Evolutionary conservation across 1,140 invertebrate species (phyloP).

Genomic region (Bombus haemorrhoidalis): DNA sequence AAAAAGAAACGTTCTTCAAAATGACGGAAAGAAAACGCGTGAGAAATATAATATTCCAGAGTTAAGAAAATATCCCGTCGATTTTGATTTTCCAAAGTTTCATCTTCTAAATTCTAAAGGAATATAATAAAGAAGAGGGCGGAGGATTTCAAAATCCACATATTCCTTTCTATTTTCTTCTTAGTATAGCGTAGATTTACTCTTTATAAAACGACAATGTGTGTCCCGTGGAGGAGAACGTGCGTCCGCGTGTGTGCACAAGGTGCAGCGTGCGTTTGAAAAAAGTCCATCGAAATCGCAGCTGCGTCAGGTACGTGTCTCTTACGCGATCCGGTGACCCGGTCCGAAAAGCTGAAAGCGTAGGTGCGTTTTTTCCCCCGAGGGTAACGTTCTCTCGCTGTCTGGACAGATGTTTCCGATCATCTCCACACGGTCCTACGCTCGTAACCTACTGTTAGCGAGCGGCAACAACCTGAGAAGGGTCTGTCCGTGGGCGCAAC

Average conservation of each 20-base stretch:
- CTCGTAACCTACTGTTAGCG: conserved; percentile 10
- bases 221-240: too few species aligned
- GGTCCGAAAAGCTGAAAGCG: conserved; percentile 57
- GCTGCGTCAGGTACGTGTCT: conserved; percentile 52
- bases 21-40: background rate
- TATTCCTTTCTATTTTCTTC: background rate
- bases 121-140: background rate
- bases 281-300: conserved; percentile 42
- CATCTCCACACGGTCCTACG: conserved; percentile 3
- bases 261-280: conserved; percentile 43
- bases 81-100: background rate
- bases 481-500: conserved; percentile 38
- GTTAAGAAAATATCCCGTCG: background rate
- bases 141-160: background rate
- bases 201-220: conserved; percentile 34
- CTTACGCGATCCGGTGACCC: background rate
- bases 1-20: background rate
- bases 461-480: conserved; percentile 29
- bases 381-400: conserved; percentile 25
- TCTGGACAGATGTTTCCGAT: conserved; percentile 65
- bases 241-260: conserved; percentile 14
- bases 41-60: too few species aligned
- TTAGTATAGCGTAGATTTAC: background rate
- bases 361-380: conserved; percentile 60
- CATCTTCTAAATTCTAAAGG: background rate